phyloP scores from a whole-genome alignment of 2,797 vertebrate species.

The Dipus sagitta region DNA sequence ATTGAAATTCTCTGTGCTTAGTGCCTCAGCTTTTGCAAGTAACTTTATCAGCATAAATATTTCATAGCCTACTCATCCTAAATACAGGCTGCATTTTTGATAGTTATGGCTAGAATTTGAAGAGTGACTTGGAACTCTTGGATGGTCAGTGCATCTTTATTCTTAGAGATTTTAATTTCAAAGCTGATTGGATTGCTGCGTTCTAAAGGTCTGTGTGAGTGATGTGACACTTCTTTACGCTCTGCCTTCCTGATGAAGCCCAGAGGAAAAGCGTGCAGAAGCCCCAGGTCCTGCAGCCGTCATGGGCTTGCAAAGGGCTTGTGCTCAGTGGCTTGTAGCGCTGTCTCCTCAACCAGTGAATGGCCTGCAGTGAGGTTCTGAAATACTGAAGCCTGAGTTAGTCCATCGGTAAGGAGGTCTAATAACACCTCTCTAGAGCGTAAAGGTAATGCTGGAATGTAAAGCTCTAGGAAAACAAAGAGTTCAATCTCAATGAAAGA shows the following conservation, averaged over 20 bases:
- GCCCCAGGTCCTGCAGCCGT: neutral
- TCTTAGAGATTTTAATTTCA: constrained; percentile 52
- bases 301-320: neutral
- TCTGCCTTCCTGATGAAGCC: neutral
- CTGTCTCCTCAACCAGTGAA: neutral
- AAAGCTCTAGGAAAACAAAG: neutral
- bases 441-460: neutral
- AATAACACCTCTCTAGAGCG: neutral
- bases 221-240: neutral
- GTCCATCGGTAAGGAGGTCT: constrained; percentile 1
- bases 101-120: constrained; percentile 62
- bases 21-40: constrained; percentile 61
- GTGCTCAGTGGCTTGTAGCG: neutral
- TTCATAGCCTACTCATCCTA: constrained; percentile 66
- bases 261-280: neutral
- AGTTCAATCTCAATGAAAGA: constrained; percentile 18
- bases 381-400: neutral
- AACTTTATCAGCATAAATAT: constrained; percentile 71
- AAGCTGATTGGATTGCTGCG: neutral
- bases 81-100: constrained; percentile 54
- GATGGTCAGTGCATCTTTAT: constrained; percentile 10
- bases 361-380: neutral
- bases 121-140: constrained; percentile 59
- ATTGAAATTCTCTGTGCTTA: constrained; percentile 71
- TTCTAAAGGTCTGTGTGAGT: neutral